A percentile compares a stretch with the other conserved stretches of the same genome.
These are phyloP conservation scores for Orthosia gracilis DNA, from an alignment of 2,888 invertebrate genomes.

Conservation along the genomic window DNA sequence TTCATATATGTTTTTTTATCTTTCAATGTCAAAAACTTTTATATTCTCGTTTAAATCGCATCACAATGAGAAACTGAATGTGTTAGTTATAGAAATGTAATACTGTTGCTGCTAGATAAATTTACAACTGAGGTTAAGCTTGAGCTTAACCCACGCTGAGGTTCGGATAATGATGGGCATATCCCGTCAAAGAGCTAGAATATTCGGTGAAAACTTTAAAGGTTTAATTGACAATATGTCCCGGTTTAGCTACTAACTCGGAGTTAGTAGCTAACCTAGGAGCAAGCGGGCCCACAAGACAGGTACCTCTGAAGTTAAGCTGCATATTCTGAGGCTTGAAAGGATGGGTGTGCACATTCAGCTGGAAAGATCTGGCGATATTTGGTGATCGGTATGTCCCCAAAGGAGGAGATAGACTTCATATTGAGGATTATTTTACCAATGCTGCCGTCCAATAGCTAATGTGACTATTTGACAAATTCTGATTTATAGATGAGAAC, in stretches of 20 bases:
- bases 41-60: constrained; percentile 17
- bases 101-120: constrained; percentile 50
- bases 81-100: constrained; percentile 57
- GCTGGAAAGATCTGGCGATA: background rate
- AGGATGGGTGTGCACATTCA: constrained; percentile 20
- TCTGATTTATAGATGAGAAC: too few species aligned
- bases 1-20: too few species aligned
- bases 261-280: too few species aligned
- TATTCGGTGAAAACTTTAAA: background rate
- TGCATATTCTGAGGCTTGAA: background rate
- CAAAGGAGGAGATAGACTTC: background rate
- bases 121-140: constrained; percentile 37
- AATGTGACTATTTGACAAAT: too few species aligned
- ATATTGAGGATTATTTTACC: background rate
- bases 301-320: background rate
- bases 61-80: constrained; percentile 22
- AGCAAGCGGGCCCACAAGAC: too few species aligned
- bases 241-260: too few species aligned
- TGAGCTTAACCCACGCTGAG: constrained; percentile 3
- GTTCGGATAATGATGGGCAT: constrained; percentile 39
- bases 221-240: too few species aligned
- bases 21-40: too few species aligned
- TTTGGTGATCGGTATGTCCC: background rate
- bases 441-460: too few species aligned
- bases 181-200: background rate